Base-by-base conservation (phyloP, 2,888 invertebrate species). In the Xanthorhoe spadicearia region DNA sequence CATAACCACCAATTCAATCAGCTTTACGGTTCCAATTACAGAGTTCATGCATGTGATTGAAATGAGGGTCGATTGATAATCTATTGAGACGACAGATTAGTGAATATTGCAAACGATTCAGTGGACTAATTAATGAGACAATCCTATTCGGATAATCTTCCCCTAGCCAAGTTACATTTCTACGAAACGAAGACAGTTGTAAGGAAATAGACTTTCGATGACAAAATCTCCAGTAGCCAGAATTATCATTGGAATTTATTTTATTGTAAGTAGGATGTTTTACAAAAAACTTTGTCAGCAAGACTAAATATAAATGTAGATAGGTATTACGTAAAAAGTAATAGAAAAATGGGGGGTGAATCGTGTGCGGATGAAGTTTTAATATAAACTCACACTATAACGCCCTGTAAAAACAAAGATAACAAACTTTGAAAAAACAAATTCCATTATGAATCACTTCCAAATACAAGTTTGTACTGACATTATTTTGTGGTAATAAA, bases 21-120 rank as follows among this genome's bases (percentile, higher is more conserved):
- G 52, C 28, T 75, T 73, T 79, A 79, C 74, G 74, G 74, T 65
- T 69, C 70, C 82, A 85, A 87, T 87, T 84, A 83, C 78, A 73
- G 70, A 68, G 60, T 73, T 74, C 77, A 78, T 80, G 83, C 82
- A 74, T 71, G 74, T 83, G 82, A 87, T 86, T 85, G 86, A 83
- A 86, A 86, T 84, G 82, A 85, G 77, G 75, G 75, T 75, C 76
- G 80, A 83, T 84, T 81, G 80, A 77, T 80, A 77, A 79, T 74
- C 78, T 74, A 83, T 82, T 81, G 77, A 76, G 74, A 62, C 65
- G 63, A 57, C 35, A 57, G 62, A 32, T 64, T 64, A 70, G 52
- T 60, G 56, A 56, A 19, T 54, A 55, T 35, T 51, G 51, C 43
- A 58, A 57, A 61, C 57, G 64, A 69, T 58, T 69, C 65, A 57